Evolutionary conservation across 2,888 invertebrate species (phyloP).

Genomic region (Drosophila meridiana): DNA sequence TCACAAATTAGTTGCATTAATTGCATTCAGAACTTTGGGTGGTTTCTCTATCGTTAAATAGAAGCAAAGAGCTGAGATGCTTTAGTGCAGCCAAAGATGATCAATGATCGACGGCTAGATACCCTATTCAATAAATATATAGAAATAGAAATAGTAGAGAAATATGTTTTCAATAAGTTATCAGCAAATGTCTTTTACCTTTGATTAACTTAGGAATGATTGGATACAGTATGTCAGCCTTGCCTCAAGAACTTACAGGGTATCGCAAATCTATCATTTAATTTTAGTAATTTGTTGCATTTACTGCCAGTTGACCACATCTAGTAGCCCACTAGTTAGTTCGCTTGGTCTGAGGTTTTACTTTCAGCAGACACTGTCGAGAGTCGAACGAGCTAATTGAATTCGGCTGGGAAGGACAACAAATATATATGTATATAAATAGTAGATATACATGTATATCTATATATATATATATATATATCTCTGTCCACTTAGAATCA

Average conservation of each 20-base stretch:
- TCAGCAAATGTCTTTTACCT: too few relatives aligned
- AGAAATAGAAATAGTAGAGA: neutral
- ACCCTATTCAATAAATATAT: neutral
- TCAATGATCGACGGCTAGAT: neutral
- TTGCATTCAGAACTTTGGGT: constrained; percentile 41
- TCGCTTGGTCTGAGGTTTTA: neutral
- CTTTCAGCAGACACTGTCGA: neutral
- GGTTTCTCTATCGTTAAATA: constrained; percentile 21
- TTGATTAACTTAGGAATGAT: neutral
- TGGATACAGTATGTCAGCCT: too few relatives aligned
- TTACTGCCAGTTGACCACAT: constrained; percentile 13
- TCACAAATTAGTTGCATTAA: constrained; percentile 32
- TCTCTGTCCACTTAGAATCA: neutral
- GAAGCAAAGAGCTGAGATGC: constrained; percentile 14
- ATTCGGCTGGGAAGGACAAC: neutral
- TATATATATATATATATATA: neutral
- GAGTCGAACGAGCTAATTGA: constrained; percentile 11
- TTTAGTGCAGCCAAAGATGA: neutral
- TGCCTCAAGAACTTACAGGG: neutral
- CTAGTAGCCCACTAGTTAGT: constrained; percentile 18
- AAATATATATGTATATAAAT: neutral
- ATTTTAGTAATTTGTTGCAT: neutral
- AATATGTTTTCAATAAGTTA: too few relatives aligned
- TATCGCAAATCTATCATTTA: neutral
- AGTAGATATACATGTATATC: neutral